A percentile compares a stretch with the other conserved stretches of the same genome.
Conservation (phyloP, 2,113 vertebrate genomes). For the Coptodon rendalli region DNA sequence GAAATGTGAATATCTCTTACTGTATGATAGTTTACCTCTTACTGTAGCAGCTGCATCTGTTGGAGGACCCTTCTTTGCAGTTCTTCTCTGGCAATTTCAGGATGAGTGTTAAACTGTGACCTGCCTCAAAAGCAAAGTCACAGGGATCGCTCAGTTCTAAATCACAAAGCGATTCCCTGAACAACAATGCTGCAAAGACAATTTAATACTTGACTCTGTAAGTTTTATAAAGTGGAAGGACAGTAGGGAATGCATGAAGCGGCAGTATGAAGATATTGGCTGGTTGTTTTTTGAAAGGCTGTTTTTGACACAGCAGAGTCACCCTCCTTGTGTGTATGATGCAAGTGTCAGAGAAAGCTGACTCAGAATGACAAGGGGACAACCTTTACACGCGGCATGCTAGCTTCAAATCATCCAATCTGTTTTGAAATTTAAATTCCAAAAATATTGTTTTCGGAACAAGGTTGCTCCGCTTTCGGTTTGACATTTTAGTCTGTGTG, state of each 20-base stretch:
- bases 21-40: not conserved
- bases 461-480: not conserved
- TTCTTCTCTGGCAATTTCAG: not conserved
- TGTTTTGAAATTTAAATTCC: not conserved
- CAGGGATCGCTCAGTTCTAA: slow-evolving; percentile 8
- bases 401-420: not conserved
- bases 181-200: not conserved
- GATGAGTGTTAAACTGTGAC: slow-evolving; percentile 35
- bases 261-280: not conserved
- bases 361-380: not conserved
- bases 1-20: not conserved
- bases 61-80: not conserved
- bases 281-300: not conserved
- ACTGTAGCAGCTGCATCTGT: not conserved
- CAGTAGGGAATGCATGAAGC: not conserved
- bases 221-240: slow-evolving; percentile 12
- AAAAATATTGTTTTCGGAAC: not conserved
- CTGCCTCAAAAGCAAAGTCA: slow-evolving; percentile 18
- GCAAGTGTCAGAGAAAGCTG: not conserved
- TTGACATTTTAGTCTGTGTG: not conserved
- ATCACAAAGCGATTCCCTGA: not conserved
- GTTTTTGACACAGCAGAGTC: not conserved
- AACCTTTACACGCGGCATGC: not conserved
- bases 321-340: not conserved
- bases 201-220: slow-evolving; percentile 31